These are phyloP conservation scores for Urocitellus parryii DNA, from an alignment of 2,113 vertebrate species.

Conservation along the genomic window DNA sequence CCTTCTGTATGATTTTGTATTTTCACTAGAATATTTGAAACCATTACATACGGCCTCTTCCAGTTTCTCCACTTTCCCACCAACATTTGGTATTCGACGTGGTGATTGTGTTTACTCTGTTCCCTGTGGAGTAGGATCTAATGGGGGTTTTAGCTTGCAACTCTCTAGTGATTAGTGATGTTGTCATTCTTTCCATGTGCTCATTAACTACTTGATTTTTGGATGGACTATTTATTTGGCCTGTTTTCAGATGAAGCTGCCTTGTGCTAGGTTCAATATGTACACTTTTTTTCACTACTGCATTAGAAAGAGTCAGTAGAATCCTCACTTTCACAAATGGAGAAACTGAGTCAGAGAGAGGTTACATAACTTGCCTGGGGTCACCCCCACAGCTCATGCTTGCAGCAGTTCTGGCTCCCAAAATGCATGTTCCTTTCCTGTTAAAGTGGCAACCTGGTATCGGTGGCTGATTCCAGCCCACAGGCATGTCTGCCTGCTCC, in stretches of 20 bases:
- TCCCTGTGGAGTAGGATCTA: not conserved
- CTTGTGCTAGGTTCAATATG: not conserved
- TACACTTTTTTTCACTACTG: not conserved
- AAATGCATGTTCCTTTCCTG: not conserved
- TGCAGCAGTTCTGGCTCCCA: not conserved
- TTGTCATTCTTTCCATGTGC: not conserved
- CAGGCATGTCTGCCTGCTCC: not conserved
- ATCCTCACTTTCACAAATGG: not conserved
- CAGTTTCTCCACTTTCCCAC: not conserved
- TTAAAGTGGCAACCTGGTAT: not conserved
- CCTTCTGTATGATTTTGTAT: not conserved
- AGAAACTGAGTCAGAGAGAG: not conserved
- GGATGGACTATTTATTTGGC: not conserved
- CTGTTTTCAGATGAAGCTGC: slow-evolving; percentile 10
- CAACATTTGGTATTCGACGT: not conserved
- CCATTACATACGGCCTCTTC: not conserved
- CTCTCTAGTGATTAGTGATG: not conserved
- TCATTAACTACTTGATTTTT: not conserved
- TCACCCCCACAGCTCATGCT: not conserved
- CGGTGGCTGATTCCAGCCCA: not conserved
- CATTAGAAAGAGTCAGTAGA: not conserved
- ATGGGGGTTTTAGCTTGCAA: not conserved
- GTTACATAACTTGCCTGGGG: not conserved
- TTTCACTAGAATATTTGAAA: not conserved
- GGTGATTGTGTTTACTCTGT: not conserved